Evolutionary conservation across 1,140 invertebrate genomes (phyloP), one percentile per base, ranked within the genome.

Genomic region (Zaprionus ghesquierei): DNA sequence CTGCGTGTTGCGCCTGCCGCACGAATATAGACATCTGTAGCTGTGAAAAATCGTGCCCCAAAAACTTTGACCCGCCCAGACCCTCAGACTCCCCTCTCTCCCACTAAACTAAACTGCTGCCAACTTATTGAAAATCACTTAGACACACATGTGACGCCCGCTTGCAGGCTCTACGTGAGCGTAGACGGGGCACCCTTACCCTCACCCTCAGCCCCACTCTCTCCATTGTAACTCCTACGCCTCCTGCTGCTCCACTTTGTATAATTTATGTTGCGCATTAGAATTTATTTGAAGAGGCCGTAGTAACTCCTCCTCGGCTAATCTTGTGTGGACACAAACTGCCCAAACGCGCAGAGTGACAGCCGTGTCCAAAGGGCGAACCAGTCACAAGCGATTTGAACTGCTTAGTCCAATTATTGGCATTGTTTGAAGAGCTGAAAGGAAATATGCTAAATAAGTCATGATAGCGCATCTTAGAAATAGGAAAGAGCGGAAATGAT

Each of bases 51-150:
- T 87, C 79, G 82, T 89, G 82, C 84, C 79, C 82, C 84, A 77
- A 77, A 86, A 89, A 86, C 84, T 82, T 87, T 87, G 84, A 87
- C 82, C 82, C 71, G 46, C 62, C 58, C 64, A 13, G n/a, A 20
- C 31, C 10, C n/a, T 18, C 13, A n/a, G n/a, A n/a, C n/a, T n/a
- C 6, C 23, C 8, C 22, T 9, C 23, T 23, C 23, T 9, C 35
- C 10, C 0, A 2, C 25, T 0, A n/a, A 23, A 27, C 50, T 50
- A 54, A 35, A 68, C 56, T 51, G 72, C 60, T 69, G 41, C 62
- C 76, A 87, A 87, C 82, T 87, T 87, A 87, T 87, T 87, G 82
- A 87, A 87, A 87, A 87, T 87, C 82, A 87, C 82, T 87, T 87
- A 87, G 82, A 87, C 82, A 87, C 82, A 87, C 82, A 87, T 87